A percentile compares a stretch with the other conserved stretches of the same genome.
These are phyloP conservation scores for Halyomorpha halys DNA, from an alignment of 1,140 invertebrate genomes.

Conservation along the genomic window DNA sequence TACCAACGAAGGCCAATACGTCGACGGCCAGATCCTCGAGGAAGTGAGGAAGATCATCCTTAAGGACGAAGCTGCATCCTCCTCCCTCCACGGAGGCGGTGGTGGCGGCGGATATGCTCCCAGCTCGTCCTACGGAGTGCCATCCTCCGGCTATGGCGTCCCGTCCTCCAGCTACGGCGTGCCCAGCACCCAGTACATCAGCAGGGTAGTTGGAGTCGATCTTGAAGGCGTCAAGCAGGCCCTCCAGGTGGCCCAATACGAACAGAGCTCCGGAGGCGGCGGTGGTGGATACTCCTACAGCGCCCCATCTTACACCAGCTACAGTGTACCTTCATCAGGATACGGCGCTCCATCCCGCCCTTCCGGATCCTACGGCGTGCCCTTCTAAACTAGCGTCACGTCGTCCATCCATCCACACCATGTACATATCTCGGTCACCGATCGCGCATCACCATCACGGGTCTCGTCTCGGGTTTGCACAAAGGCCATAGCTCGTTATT, in stretches of 20 bases:
- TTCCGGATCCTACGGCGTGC: constrained; percentile 51
- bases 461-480: constrained; percentile 13
- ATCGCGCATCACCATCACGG: constrained; percentile 10
- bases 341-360: constrained; percentile 36
- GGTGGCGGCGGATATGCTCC: constrained; percentile 38
- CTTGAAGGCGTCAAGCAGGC: constrained; percentile 64
- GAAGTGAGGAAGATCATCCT: constrained; percentile 70
- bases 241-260: constrained; percentile 62
- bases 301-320: constrained; percentile 48
- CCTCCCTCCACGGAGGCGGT: constrained; percentile 37
- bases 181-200: constrained; percentile 38
- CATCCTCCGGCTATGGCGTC: constrained; percentile 44
- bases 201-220: constrained; percentile 59
- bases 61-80: constrained; percentile 57
- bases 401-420: neutral
- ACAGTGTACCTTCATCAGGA: constrained; percentile 46
- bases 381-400: constrained; percentile 30
- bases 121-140: constrained; percentile 38
- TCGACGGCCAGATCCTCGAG: constrained; percentile 63
- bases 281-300: constrained; percentile 40
- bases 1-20: constrained; percentile 63
- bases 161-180: constrained; percentile 42
- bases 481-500: neutral
- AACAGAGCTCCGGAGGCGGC: constrained; percentile 42
- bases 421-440: constrained; percentile 7